Conservation (phyloP, 2,888 invertebrate species). For the Epistrophe eligans region DNA sequence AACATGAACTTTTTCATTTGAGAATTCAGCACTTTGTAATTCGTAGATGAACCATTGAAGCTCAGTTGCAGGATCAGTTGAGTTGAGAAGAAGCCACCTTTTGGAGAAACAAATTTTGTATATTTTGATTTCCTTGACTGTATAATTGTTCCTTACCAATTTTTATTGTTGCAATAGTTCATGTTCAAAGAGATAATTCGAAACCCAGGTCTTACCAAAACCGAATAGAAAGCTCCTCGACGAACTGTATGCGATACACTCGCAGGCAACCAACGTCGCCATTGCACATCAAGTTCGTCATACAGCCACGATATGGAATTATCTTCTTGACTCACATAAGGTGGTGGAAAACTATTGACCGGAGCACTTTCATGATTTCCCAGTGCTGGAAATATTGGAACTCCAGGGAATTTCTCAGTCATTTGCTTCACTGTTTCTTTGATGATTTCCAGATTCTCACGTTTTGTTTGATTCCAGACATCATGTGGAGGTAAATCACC, state of each 20-base stretch:
- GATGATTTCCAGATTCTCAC: conserved; percentile 93
- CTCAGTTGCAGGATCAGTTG: conserved; percentile 97
- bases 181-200: conserved; percentile 97
- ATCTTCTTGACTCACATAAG: conserved; percentile 91
- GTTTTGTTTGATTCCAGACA: conserved; percentile 96
- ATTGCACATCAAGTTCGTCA: conserved; percentile 93
- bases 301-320: conserved; percentile 96
- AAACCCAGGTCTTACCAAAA: conserved; percentile 94
- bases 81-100: conserved; percentile 93
- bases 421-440: conserved; percentile 94
- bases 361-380: conserved; percentile 99
- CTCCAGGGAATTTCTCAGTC: conserved; percentile 94
- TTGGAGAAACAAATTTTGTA: background rate
- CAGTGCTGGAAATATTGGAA: conserved; percentile 96
- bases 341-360: conserved; percentile 96
- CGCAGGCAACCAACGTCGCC: conserved; percentile 96
- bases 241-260: conserved; percentile 94
- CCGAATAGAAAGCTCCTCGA: conserved; percentile 95
- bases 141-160: conserved; percentile 87
- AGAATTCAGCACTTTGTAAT: conserved; percentile 96
- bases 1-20: conserved; percentile 97
- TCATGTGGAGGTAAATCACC: conserved; percentile 98
- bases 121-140: background rate
- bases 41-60: conserved; percentile 98
- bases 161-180: conserved; percentile 98